Evolutionary conservation across 2,113 vertebrate genomes (phyloP), one percentile per base, ranked within the genome.

Genomic region (Pseudorasbora parva): DNA sequence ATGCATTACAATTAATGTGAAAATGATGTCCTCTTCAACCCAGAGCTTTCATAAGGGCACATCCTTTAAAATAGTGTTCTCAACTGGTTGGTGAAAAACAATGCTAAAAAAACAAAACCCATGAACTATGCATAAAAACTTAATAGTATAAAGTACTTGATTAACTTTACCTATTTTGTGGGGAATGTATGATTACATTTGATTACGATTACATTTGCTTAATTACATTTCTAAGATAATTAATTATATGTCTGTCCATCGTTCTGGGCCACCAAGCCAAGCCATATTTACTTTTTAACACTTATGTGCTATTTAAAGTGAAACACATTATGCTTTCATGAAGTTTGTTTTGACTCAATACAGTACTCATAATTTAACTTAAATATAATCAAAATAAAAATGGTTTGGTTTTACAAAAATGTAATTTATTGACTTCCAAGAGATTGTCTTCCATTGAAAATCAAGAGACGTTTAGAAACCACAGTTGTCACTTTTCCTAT

Each of bases 1-100:
- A 79, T 62, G 23, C 15, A 64, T 27, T 79, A 49, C 77, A 79
- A 45, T 62, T 47, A 9, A 49, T 74, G 25, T 30, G 49, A 41
- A 10, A 68, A 74, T 74, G 1, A 74, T 30, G 7, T 27, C 71
- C 14, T 15, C 71, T 27, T 74, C 51, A 74, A 74, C 45, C 23
- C 71, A 74, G 43, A 74, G 14, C n/a, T 27, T 49, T 73, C 71
- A 27, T 25, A 25, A 14, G 41, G 64, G 19, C 37, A 23, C 21
- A 41, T 45, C 23, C 12, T 73, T 73, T 25, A 23, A 45, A 73
- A 37, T 10, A 59, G 54, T 57, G 54, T 59, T 74, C 71, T 74
- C 45, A 74, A 74, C 45, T 1, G 51, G 51, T 54, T 74, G 6
- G 47, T 27, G 5, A 14, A 14, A 71, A 14, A n/a, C 21, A 45